Percentiles rank a stretch among this genome's conserved stretches.
Evolutionary conservation across 92 coral and sea anemone genomes (phyloP).

Genomic region (Pocillopora meandrina): DNA sequence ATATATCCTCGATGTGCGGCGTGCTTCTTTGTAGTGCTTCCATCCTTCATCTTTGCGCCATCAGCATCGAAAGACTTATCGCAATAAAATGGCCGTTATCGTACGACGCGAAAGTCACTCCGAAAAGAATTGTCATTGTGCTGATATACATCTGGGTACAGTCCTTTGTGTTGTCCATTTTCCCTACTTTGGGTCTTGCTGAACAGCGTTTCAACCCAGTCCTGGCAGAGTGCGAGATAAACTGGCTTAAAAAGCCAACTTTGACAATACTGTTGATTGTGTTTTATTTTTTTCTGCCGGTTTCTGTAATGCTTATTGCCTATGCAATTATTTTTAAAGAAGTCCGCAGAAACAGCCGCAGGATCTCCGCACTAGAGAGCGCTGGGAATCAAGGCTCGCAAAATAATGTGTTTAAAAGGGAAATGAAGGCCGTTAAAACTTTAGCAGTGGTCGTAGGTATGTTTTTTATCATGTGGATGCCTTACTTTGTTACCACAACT

Average conservation of each 20-base stretch:
- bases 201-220: constrained; percentile 76
- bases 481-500: constrained; percentile 80
- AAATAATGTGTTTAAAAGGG: constrained; percentile 58
- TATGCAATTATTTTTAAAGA: constrained; percentile 77
- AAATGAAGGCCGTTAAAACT: constrained; percentile 85
- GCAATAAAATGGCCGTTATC: constrained; percentile 89
- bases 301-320: constrained; percentile 68
- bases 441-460: constrained; percentile 87
- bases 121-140: constrained; percentile 53
- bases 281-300: constrained; percentile 72
- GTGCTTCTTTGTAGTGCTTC: constrained; percentile 89
- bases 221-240: constrained; percentile 79
- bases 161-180: constrained; percentile 45
- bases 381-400: not conserved
- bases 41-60: constrained; percentile 85
- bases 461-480: constrained; percentile 93
- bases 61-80: constrained; percentile 83
- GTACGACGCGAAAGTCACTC: constrained; percentile 69
- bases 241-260: constrained; percentile 74
- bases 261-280: constrained; percentile 67
- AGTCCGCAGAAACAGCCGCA: constrained; percentile 70
- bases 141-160: constrained; percentile 72
- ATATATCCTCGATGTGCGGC: constrained; percentile 85
- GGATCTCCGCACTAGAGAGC: constrained; percentile 60
- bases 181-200: constrained; percentile 85